Base-by-base conservation (phyloP, 2,888 invertebrate genomes). In the Kryphioiulus occultus region DNA sequence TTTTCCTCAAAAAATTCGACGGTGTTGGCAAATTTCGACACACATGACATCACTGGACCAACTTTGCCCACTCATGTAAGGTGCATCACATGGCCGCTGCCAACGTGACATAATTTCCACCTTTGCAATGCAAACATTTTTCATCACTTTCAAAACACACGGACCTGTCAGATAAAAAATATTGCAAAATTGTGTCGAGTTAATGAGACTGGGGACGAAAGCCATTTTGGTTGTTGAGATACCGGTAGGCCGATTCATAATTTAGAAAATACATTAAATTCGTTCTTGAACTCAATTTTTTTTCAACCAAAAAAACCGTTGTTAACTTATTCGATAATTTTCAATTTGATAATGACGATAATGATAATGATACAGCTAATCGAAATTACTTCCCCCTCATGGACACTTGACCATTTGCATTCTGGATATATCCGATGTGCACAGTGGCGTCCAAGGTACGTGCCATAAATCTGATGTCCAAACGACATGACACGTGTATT, bases 211-310 rank as follows among this genome's bases (percentile, higher is more conserved):
- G 53, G 44, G 12, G 53, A 53, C 53, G n/a, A 53, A 47, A n/a
- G 19, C n/a, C 15, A 7, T 53, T 53, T 53, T 15, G 53, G 15
- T n/a, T 53, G 53, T 15, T 5, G n/a, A 19, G 53, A 53, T 53
- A n/a, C 53, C 53, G 53, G 53, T 53, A 53, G 53, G n/a, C 53
- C 53, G 19, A n/a, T 53, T 53, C 53, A 53, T 53, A 53, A 53
- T 53, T 53, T n/a, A 53, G 9, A 53, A 53, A 53, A n/a, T 53
- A n/a, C 19, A 53, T 53, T n/a, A 53, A 53, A 53, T 4, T 35
- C n/a, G 53, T 53, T 53, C 53, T 53, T 53, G 53, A 53, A 53
- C 53, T 53, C 53, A 53, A 53, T 53, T 53, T 53, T 53, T 53
- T 53, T 53, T 4, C 47, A 4, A 15, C 53, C 4, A n/a, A 53